Evolutionary conservation across 2,888 invertebrate species (phyloP).

Genomic region (Standfussiana lucernea): DNA sequence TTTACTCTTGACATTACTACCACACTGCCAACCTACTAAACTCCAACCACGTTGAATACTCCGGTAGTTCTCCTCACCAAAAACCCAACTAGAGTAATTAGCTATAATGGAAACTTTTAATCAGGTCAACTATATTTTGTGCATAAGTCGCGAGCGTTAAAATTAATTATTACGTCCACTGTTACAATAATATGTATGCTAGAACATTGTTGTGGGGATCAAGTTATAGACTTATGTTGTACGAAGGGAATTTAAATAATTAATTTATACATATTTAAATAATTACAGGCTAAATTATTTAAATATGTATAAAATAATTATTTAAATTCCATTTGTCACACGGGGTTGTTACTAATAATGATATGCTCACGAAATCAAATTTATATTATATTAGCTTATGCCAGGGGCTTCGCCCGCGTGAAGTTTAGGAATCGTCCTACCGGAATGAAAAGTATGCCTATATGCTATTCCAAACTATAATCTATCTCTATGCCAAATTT

Average conservation of each 20-base stretch:
- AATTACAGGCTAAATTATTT: no score
- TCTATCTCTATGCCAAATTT: no score
- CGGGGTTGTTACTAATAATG: no score
- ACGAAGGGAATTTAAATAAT: neutral
- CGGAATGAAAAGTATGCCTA: no score
- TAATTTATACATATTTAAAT: no score
- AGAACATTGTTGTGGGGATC: slow-evolving; percentile 6
- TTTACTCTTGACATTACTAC: neutral
- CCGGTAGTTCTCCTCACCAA: neutral
- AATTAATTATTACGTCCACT: slow-evolving; percentile 59
- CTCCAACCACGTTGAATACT: neutral
- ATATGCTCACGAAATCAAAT: no score
- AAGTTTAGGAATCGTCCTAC: no score
- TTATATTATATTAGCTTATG: no score
- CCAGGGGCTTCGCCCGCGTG: no score
- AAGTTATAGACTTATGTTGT: slow-evolving; percentile 22
- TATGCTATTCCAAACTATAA: no score
- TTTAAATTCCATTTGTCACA: no score
- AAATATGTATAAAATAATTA: no score
- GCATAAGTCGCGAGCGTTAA: slow-evolving; percentile 37
- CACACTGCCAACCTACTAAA: neutral
- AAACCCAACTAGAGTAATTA: slow-evolving; percentile 16
- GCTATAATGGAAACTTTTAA: slow-evolving; percentile 55
- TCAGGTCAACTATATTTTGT: slow-evolving; percentile 56
- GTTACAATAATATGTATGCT: slow-evolving; percentile 49